Base-by-base conservation (phyloP, 2,888 invertebrate species). In the Athrips mouffetella region DNA sequence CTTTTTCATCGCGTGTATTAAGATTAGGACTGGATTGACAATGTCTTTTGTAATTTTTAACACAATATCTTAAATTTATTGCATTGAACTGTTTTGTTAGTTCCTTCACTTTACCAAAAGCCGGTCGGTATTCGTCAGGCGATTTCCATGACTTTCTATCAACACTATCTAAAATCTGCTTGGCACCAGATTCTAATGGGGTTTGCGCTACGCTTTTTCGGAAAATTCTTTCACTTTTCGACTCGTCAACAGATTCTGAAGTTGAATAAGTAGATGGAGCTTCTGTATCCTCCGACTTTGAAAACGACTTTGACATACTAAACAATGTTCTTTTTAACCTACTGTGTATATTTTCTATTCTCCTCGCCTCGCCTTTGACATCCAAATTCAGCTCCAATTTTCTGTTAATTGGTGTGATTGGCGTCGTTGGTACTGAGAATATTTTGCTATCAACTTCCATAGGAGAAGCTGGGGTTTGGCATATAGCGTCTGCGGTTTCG, bases 81-180 rank as follows among this genome's bases (percentile, higher is more conserved):
- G 82, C 74, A 59, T 92, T 89, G 58, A 94, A 94, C 71, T 92
- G 93, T 66, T 92, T 91, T 0, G 93, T 89, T 50, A 94, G 79
- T 31, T 92, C 92, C 50, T 92, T 92, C 0, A 94, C 94, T 71
- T 92, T 91, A 1, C 93, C 93, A 50, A 90, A 90, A 0, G 93
- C 92, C 15, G 93, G 90, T 49, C 92, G 79, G 45, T 91, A 91
- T 60, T 93, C 92, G 59, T 92, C 92, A 0, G 93, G 93, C 0
- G 92, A 92, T 62, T 91, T 91, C 93, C 93, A 93, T 15, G 91
- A 92, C 58, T 91, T 92, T 42, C 79, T 75, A 49, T 84, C 79
- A 39, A 76, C 73, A 47, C 76, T 74, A 49, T 82, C 80, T 51
- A 86, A 62, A 33, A 85, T 74, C 60, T 78, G 70, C 51, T 79